phyloP scores from a whole-genome alignment of 2,113 vertebrate species.

The Indicator maculatus region DNA sequence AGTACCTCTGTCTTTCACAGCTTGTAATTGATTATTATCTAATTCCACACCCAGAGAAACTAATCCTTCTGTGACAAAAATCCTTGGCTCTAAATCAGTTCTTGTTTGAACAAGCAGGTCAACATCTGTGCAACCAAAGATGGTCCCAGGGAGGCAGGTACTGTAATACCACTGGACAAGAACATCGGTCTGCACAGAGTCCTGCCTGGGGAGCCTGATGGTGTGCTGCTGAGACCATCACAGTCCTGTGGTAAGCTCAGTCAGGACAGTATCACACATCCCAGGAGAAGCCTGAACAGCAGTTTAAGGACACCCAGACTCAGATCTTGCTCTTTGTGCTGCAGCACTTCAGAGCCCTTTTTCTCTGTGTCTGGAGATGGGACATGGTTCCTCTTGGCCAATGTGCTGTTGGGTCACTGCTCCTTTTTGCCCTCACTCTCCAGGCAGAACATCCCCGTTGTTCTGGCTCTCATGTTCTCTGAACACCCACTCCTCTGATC shows the following conservation, averaged over 20 bases:
- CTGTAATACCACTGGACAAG: background rate
- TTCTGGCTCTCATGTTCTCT: background rate
- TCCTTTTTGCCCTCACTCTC: background rate
- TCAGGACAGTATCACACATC: background rate
- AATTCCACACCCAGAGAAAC: background rate
- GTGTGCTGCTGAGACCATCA: background rate
- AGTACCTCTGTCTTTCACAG: constrained; percentile 2
- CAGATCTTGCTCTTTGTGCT: background rate
- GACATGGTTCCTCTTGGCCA: background rate
- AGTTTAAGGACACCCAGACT: background rate
- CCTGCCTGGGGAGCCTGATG: background rate
- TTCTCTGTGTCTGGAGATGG: background rate
- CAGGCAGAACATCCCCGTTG: accelerated
- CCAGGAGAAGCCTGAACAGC: background rate
- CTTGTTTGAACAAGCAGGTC: background rate
- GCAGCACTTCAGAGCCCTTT: background rate
- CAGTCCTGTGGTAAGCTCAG: background rate
- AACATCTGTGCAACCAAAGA: background rate
- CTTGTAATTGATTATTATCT: constrained; percentile 30
- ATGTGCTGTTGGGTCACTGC: accelerated
- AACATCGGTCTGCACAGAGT: background rate
- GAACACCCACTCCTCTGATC: background rate
- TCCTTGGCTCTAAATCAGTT: background rate
- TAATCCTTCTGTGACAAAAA: background rate
- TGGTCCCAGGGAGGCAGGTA: background rate